phyloP scores from a whole-genome alignment of 2,797 vertebrate species.

The Squalus acanthias region DNA sequence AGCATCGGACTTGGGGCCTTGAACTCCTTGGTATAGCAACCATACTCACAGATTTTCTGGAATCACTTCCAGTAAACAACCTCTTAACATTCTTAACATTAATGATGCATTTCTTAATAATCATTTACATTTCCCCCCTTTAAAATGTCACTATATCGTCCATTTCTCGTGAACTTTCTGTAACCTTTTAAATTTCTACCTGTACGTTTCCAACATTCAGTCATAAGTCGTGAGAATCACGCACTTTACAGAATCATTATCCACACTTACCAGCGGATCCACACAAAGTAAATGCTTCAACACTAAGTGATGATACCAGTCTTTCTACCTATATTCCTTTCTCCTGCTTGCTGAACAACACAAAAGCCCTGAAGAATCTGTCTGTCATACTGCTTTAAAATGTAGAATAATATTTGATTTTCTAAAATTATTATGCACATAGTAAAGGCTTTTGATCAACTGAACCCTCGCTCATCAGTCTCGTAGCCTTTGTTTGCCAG shows the following conservation, averaged over 20 bases:
- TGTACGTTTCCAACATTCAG: not conserved
- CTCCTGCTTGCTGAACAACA: not conserved
- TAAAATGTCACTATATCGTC: not conserved
- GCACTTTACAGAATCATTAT: not conserved
- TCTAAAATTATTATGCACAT: not conserved
- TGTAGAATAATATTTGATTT: not conserved
- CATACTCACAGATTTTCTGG: not conserved
- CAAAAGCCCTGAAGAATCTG: not conserved
- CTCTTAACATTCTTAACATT: not conserved
- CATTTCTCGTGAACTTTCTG: not conserved
- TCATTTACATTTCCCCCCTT: not conserved
- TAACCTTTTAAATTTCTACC: not conserved
- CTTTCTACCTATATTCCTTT: not conserved
- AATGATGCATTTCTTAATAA: not conserved
- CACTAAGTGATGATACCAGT: not conserved
- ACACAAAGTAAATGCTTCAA: not conserved
- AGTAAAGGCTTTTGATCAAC: not conserved
- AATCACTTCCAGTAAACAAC: not conserved
- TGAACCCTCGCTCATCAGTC: not conserved
- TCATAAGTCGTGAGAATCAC: not conserved
- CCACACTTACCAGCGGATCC: not conserved
- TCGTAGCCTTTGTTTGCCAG: not conserved
- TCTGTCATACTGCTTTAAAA: not conserved
- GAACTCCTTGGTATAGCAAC: not conserved
- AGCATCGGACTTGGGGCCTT: not conserved